A percentile compares a stretch with the other conserved stretches of the same genome.
These are phyloP conservation scores for Resseliella maxima DNA, from an alignment of 2,888 invertebrate genomes.

Conservation along the genomic window DNA sequence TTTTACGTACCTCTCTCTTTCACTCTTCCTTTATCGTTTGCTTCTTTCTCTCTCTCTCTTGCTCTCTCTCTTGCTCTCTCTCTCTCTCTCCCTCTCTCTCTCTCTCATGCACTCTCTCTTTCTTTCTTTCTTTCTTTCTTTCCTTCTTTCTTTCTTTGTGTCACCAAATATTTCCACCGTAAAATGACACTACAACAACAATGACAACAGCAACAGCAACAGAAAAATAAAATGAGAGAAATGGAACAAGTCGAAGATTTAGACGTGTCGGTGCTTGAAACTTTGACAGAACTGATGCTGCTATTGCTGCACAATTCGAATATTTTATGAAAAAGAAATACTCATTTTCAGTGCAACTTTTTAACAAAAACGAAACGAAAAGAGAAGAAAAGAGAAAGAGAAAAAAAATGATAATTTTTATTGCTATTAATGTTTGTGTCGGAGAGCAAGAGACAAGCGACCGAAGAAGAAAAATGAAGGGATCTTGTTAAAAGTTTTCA, in stretches of 20 bases:
- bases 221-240: too few species aligned
- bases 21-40: neutral
- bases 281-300: neutral
- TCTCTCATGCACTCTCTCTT: too few species aligned
- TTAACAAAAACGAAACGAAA: neutral
- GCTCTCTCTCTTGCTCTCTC: neutral
- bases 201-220: too few species aligned
- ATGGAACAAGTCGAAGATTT: slow-evolving; percentile 6
- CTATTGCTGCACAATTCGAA: neutral
- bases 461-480: neutral
- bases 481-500: slow-evolving; percentile 34
- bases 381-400: neutral
- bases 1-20: neutral
- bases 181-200: too few species aligned
- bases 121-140: too few species aligned
- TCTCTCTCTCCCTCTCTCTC: too few species aligned
- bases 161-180: too few species aligned
- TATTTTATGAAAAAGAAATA: neutral
- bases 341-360: slow-evolving; percentile 6
- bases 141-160: too few species aligned
- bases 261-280: slow-evolving; percentile 19
- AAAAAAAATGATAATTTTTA: slow-evolving; percentile 42
- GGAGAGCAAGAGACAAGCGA: neutral
- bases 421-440: slow-evolving; percentile 24
- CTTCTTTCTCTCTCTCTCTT: too few species aligned